These are phyloP conservation scores for Heliconius cydno DNA, from an alignment of 2,888 invertebrate species.

Conservation along the genomic window DNA sequence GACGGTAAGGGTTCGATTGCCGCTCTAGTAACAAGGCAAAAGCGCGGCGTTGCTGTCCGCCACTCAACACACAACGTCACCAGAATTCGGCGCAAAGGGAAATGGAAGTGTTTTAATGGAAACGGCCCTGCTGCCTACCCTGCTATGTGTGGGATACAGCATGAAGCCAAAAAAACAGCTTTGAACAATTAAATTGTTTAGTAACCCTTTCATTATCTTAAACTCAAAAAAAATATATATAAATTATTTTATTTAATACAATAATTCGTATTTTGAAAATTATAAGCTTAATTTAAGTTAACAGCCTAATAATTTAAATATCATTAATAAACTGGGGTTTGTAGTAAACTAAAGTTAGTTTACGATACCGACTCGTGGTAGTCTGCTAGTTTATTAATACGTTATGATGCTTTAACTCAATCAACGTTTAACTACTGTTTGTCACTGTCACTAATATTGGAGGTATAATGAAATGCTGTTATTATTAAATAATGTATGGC, in stretches of 20 bases:
- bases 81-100: too few relatives aligned
- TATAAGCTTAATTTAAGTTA: not conserved
- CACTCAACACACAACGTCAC: too few relatives aligned
- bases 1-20: too few relatives aligned
- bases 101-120: too few relatives aligned
- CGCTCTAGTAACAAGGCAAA: too few relatives aligned
- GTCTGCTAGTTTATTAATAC: constrained; percentile 21
- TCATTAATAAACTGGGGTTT: not conserved
- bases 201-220: too few relatives aligned
- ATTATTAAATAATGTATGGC: not conserved
- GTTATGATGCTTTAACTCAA: constrained; percentile 30
- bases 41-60: too few relatives aligned
- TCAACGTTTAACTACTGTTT: constrained; percentile 30
- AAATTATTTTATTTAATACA: not conserved
- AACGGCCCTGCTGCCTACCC: too few relatives aligned
- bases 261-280: not conserved
- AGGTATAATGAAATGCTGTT: constrained; percentile 1
- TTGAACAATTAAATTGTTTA: too few relatives aligned
- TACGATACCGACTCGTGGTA: constrained; percentile 14
- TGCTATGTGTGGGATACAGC: too few relatives aligned
- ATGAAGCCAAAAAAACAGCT: too few relatives aligned
- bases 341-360: constrained; percentile 8
- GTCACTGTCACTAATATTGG: constrained; percentile 27
- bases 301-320: not conserved
- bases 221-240: not conserved